Evolutionary conservation across 1,140 invertebrate species (phyloP).

Genomic region (Luehdorfia chinensis): DNA sequence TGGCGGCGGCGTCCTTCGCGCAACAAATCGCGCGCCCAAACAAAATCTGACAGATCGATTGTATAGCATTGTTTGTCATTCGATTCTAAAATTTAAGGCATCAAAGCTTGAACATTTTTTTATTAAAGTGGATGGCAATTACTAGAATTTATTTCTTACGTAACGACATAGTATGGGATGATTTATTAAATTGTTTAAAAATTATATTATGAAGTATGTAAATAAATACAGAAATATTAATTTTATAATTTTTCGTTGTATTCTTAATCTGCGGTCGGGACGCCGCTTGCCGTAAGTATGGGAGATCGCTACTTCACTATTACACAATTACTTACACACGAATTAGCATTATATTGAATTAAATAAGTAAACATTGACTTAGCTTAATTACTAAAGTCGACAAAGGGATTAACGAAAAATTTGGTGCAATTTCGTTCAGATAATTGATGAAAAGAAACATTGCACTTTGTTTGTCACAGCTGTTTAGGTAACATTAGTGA

Average conservation of each 20-base stretch:
- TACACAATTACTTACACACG: constrained; percentile 72
- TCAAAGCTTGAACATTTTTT: too few relatives aligned
- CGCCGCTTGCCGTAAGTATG: constrained; percentile 63
- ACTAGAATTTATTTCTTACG: too few relatives aligned
- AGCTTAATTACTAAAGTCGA: constrained; percentile 72
- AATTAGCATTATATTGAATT: constrained; percentile 73
- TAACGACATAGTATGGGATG: too few relatives aligned
- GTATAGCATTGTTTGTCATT: neutral
- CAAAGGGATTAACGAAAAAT: constrained; percentile 53
- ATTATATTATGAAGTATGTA: too few relatives aligned
- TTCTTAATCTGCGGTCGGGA: constrained; percentile 46
- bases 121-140: too few relatives aligned
- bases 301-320: constrained; percentile 74
- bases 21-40: constrained; percentile 21
- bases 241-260: constrained; percentile 65
- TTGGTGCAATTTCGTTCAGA: constrained; percentile 13
- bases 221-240: too few relatives aligned
- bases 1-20: constrained; percentile 57
- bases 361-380: constrained; percentile 76
- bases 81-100: too few relatives aligned
- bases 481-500: neutral
- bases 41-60: neutral
- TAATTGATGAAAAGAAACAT: constrained; percentile 10
- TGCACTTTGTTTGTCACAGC: constrained; percentile 7
- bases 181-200: too few relatives aligned